These are phyloP conservation scores for Pseudonaja textilis DNA, from an alignment of 2,113 vertebrate species.

Conservation along the genomic window DNA sequence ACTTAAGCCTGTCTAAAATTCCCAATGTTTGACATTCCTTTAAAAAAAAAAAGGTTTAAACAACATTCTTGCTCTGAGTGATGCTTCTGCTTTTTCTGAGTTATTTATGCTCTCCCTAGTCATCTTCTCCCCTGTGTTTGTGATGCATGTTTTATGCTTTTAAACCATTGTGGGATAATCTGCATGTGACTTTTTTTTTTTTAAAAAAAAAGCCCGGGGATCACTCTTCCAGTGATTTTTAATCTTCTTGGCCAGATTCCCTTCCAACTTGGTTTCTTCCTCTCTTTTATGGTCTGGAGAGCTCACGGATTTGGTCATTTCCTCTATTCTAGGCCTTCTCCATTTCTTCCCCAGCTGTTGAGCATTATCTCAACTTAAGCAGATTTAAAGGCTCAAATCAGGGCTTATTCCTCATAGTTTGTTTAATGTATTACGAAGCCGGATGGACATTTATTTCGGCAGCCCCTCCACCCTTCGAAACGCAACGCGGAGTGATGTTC, in stretches of 20 bases:
- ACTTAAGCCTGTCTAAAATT: not conserved
- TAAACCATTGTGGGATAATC: not conserved
- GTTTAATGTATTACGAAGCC: slow-evolving; percentile 8
- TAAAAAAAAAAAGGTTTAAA: not conserved
- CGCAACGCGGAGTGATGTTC: not conserved
- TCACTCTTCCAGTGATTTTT: not conserved
- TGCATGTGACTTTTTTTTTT: not conserved
- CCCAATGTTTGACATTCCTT: slow-evolving; percentile 6
- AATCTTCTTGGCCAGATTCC: not conserved
- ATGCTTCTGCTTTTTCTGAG: not conserved
- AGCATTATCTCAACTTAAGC: slow-evolving; percentile 14
- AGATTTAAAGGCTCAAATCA: slow-evolving; percentile 14
- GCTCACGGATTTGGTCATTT: not conserved
- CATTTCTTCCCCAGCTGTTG: not conserved
- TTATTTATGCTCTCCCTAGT: not conserved
- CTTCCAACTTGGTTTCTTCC: not conserved
- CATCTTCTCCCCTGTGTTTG: not conserved
- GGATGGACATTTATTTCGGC: not conserved
- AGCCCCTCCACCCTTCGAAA: not conserved
- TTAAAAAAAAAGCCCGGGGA: not conserved
- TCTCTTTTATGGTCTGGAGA: not conserved
- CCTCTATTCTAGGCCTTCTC: not conserved
- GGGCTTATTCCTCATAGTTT: slow-evolving; percentile 3
- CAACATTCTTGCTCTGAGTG: not conserved
- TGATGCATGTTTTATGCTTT: not conserved